Evolutionary conservation across 2,888 invertebrate species (phyloP).

Genomic region (Xanthorhoe spadicearia): DNA sequence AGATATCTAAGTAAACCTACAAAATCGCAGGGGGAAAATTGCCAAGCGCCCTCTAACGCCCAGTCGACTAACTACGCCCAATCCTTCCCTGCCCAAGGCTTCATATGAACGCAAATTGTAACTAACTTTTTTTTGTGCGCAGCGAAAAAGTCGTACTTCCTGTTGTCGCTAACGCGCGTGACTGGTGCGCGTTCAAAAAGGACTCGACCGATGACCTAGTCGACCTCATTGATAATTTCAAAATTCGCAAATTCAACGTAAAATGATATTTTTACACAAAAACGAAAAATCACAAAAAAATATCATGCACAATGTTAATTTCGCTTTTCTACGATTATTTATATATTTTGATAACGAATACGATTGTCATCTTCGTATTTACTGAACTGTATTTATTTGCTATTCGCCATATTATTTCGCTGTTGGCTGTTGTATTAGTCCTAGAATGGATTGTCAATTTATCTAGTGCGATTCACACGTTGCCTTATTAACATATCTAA

Average conservation of each 20-base stretch:
- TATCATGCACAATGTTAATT: slow-evolving; percentile 78
- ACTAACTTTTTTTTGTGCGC: slow-evolving; percentile 66
- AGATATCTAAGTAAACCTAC: background rate
- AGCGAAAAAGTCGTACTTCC: slow-evolving; percentile 79
- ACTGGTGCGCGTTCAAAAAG: slow-evolving; percentile 72
- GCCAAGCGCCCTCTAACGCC: slow-evolving; percentile 10
- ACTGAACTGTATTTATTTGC: slow-evolving; percentile 61
- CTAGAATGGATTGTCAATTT: slow-evolving; percentile 73
- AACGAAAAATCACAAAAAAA: slow-evolving; percentile 76
- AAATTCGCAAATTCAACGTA: slow-evolving; percentile 69
- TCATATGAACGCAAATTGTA: slow-evolving; percentile 27
- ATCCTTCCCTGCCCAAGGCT: slow-evolving; percentile 31
- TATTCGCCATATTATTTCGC: slow-evolving; percentile 79
- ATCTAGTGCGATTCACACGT: slow-evolving; percentile 83
- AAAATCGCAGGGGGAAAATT: slow-evolving; percentile 1
- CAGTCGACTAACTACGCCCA: slow-evolving; percentile 21
- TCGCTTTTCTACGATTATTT: slow-evolving; percentile 75
- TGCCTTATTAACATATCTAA: slow-evolving; percentile 85
- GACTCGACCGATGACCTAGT: slow-evolving; percentile 62
- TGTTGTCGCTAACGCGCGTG: slow-evolving; percentile 78
- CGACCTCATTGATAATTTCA: slow-evolving; percentile 65
- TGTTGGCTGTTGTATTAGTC: slow-evolving; percentile 83
- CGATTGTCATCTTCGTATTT: slow-evolving; percentile 60
- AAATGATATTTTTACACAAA: slow-evolving; percentile 73
- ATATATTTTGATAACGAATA: slow-evolving; percentile 78